Base-by-base conservation (phyloP, 2,797 vertebrate species). In the Schizopygopsis malacanthus region DNA sequence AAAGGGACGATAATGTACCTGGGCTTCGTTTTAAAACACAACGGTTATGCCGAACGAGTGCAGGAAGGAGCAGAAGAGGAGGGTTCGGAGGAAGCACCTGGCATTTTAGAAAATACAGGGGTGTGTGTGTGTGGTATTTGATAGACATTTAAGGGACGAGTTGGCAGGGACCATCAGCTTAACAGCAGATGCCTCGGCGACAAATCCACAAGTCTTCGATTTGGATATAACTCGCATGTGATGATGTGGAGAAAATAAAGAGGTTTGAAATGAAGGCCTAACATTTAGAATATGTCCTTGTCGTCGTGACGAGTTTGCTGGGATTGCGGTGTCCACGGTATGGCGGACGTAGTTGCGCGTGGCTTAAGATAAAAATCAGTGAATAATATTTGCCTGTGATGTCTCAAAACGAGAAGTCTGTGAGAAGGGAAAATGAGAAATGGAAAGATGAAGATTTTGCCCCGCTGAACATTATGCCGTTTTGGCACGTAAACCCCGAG, bases 1-100 rank as follows among this genome's bases (percentile, higher is more conserved):
- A 88, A 63, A 37, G 25, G 84, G 78, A 70, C 22, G 78, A 87
- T 88, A 91, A 89, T 90, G 90, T 89, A 87, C 85, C 86, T 85
- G 79, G 13, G 65, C 65, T 83, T 88, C 79, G 70, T 82, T 88
- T 89, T 87, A 84, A 86, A 90, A 88, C 28, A 79, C 85, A 86
- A 88, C 83, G 67, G 86, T 71, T 61, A 73, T 54, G 69, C 61
- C 45, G 75, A 80, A 87, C 73, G 67, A 82, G 67, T 79, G 69
- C 43, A 71, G 78, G 54, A 85, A 79, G 65, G 81, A 84, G 54
- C 16, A 71, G 15, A 79, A 69, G 56, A 73, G 65, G 81, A 79
- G 76, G 71, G 79, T 59, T 69, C 54, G n/a, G n/a, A 65, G 15
- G 59, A 87, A 47, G 22, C 69, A 83, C 82, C 61, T 85, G 65